Percentiles rank a stretch among this genome's conserved stretches.
Conservation (phyloP, 2,797 vertebrate species). For the Anguilla anguilla region DNA sequence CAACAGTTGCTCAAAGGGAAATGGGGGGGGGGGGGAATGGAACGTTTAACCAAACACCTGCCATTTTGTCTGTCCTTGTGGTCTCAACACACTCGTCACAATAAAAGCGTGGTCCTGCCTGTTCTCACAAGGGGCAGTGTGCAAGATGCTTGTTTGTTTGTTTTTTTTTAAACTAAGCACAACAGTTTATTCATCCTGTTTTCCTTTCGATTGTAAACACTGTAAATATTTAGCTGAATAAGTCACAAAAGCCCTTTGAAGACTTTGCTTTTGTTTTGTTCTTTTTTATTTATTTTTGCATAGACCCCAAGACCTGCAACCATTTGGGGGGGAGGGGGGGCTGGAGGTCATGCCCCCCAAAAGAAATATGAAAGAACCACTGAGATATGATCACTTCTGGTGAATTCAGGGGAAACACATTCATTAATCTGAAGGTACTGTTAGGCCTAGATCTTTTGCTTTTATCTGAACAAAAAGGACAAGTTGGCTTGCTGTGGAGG, state of each 20-base stretch:
- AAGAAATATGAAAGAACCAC: too few relatives aligned
- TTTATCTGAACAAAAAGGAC: background rate
- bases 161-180: background rate
- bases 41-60: background rate
- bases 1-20: background rate
- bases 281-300: background rate
- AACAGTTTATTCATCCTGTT: background rate
- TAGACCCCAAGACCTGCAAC: background rate
- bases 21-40: background rate
- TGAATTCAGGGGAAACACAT: too few relatives aligned
- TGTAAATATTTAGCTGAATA: background rate
- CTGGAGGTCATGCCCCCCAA: too few relatives aligned
- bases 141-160: background rate
- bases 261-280: background rate
- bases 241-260: background rate
- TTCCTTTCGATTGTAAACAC: background rate
- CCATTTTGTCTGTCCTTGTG: constrained; percentile 3
- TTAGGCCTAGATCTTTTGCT: background rate
- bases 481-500: too few relatives aligned
- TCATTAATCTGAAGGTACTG: background rate
- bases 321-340: too few relatives aligned
- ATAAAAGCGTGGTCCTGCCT: background rate
- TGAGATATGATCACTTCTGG: too few relatives aligned
- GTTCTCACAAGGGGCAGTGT: background rate
- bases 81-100: background rate